phyloP scores from a whole-genome alignment of 2,113 vertebrate species.

The Hydropotes inermis region DNA sequence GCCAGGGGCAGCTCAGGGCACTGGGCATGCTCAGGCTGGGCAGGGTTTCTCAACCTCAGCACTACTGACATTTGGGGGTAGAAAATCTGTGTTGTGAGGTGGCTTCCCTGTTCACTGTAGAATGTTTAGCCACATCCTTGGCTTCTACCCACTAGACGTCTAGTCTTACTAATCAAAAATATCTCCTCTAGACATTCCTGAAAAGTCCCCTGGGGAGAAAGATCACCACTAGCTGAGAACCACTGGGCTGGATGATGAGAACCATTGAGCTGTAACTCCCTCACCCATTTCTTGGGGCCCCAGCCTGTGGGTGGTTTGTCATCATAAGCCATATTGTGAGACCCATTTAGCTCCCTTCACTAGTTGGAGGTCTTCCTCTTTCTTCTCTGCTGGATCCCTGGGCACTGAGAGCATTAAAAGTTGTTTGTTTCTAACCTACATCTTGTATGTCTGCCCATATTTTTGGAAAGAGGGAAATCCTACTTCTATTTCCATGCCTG shows the following conservation, averaged over 20 bases:
- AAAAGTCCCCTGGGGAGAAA: not conserved
- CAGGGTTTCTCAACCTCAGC: not conserved
- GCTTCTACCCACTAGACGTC: not conserved
- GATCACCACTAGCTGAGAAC: not conserved
- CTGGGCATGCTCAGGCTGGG: not conserved
- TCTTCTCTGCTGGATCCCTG: not conserved
- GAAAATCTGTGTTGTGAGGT: not conserved
- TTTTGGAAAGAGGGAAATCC: not conserved
- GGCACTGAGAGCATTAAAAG: not conserved
- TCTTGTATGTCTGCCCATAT: not conserved
- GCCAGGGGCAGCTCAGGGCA: not conserved
- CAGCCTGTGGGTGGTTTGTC: not conserved
- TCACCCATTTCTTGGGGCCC: not conserved
- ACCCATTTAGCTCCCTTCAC: not conserved
- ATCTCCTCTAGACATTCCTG: not conserved
- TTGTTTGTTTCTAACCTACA: constrained; percentile 21
- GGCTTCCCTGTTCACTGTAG: not conserved
- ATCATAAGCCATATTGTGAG: not conserved
- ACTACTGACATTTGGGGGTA: not conserved
- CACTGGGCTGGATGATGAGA: not conserved
- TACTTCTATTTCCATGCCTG: not conserved
- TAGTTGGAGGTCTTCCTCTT: not conserved
- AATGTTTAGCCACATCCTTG: not conserved
- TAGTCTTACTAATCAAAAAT: constrained; percentile 9
- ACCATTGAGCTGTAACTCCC: not conserved